Conservation (phyloP, 35 echinoderm and acorn worm species). For the Apostichopus californicus region DNA sequence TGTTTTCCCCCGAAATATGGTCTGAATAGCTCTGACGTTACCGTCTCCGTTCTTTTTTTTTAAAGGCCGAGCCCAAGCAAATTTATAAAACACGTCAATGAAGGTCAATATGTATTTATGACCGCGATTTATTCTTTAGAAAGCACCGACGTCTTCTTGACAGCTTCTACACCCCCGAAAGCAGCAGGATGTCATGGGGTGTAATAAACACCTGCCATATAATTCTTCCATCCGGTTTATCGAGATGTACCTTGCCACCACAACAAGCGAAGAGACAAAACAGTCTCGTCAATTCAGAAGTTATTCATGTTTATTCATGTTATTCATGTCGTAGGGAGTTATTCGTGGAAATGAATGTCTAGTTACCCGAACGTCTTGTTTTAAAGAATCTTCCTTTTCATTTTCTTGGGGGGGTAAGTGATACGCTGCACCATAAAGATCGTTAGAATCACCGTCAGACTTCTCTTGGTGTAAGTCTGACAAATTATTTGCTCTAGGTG, state of each 20-base stretch:
- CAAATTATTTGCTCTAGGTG: background rate
- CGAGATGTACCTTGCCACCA: slow-evolving; percentile 9
- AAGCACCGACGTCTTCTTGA: slow-evolving; percentile 50
- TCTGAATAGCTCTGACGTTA: slow-evolving; percentile 29
- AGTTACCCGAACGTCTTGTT: too few relatives aligned
- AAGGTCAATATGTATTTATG: slow-evolving; percentile 61
- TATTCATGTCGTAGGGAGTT: too few relatives aligned
- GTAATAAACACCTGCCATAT: slow-evolving; percentile 36
- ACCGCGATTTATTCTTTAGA: slow-evolving; percentile 43
- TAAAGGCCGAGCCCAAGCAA: slow-evolving; percentile 66
- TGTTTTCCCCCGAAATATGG: slow-evolving; percentile 44
- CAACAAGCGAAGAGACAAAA: slow-evolving; percentile 29
- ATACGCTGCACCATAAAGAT: slow-evolving; percentile 36
- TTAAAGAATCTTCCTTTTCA: slow-evolving; percentile 24
- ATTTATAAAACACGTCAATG: slow-evolving; percentile 29
- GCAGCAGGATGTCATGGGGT: slow-evolving; percentile 52
- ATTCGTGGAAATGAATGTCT: too few relatives aligned
- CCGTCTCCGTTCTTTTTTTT: slow-evolving; percentile 43
- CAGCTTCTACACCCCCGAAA: slow-evolving; percentile 40
- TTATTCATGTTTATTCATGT: background rate
- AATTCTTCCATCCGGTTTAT: slow-evolving; percentile 17
- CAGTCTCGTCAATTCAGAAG: background rate
- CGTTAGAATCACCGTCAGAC: background rate
- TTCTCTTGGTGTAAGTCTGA: background rate
- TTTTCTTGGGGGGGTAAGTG: slow-evolving; percentile 10